Conservation (phyloP, 2,113 vertebrate species). For the Anas platyrhynchos region DNA sequence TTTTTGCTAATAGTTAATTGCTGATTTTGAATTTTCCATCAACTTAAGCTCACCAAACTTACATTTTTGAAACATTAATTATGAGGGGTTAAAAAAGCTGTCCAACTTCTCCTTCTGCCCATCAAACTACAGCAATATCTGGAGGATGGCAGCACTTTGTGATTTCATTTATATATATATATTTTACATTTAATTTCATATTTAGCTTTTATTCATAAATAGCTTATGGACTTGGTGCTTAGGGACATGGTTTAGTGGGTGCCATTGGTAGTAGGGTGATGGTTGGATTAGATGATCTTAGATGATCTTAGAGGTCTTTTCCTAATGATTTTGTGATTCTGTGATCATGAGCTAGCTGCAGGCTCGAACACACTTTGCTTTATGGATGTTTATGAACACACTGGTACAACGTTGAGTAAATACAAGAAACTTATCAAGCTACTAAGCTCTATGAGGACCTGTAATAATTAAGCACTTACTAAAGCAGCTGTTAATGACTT, state of each 20-base stretch:
- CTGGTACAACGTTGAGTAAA: neutral
- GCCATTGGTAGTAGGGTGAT: too few species aligned
- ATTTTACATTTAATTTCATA: neutral
- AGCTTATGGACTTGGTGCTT: neutral
- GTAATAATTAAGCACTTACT: constrained; percentile 17
- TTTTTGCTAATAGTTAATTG: neutral
- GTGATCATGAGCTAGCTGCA: neutral
- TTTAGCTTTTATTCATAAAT: neutral
- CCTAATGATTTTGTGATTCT: too few species aligned
- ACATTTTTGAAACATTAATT: neutral
- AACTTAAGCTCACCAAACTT: neutral
- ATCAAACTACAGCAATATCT: neutral
- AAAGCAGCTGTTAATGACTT: constrained; percentile 9
- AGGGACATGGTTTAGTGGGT: too few species aligned
- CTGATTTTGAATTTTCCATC: neutral
- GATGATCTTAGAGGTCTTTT: too few species aligned
- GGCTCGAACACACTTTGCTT: neutral
- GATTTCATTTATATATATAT: neutral
- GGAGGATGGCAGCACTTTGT: neutral
- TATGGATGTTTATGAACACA: neutral
- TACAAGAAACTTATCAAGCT: neutral
- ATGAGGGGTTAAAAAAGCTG: neutral
- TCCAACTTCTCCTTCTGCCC: neutral
- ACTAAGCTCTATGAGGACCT: neutral
- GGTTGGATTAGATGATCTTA: too few species aligned